Conservation (phyloP, 1,140 invertebrate species). For the Zeugodacus cucurbitae region DNA sequence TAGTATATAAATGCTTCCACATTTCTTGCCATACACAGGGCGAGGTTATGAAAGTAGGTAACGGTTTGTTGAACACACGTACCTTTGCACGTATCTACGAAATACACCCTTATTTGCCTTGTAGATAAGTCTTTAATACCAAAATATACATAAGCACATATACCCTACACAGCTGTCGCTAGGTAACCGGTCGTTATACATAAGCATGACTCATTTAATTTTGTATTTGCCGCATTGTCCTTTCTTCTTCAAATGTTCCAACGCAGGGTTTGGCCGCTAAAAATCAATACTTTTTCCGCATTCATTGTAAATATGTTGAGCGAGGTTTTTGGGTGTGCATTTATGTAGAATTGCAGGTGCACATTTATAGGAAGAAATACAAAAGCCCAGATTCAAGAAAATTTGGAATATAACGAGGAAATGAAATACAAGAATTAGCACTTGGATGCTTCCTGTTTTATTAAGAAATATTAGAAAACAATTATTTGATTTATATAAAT, state of each 20-base stretch:
- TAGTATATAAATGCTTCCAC: too few species aligned
- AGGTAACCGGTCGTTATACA: neutral
- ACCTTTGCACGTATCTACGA: neutral
- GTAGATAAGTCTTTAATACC: neutral
- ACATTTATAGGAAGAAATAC: neutral
- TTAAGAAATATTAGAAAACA: too few species aligned
- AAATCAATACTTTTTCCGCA: slow-evolving; percentile 9
- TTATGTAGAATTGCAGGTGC: neutral
- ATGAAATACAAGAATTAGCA: too few species aligned
- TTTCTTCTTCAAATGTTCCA: neutral
- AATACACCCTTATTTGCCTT: neutral
- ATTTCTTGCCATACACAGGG: neutral
- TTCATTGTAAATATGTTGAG: slow-evolving; percentile 15
- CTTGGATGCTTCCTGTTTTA: too few species aligned
- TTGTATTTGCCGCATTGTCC: neutral
- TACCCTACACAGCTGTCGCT: neutral
- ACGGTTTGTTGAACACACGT: neutral
- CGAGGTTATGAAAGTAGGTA: neutral
- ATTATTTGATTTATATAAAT: too few species aligned
- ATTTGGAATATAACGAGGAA: neutral
- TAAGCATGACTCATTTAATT: neutral
- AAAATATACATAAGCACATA: neutral
- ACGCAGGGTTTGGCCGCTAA: neutral
- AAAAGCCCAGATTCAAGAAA: neutral
- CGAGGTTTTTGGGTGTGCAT: neutral